Evolutionary conservation across 1,140 invertebrate species (phyloP), one percentile per base, ranked within the genome.

Genomic region (Polyergus mexicanus): DNA sequence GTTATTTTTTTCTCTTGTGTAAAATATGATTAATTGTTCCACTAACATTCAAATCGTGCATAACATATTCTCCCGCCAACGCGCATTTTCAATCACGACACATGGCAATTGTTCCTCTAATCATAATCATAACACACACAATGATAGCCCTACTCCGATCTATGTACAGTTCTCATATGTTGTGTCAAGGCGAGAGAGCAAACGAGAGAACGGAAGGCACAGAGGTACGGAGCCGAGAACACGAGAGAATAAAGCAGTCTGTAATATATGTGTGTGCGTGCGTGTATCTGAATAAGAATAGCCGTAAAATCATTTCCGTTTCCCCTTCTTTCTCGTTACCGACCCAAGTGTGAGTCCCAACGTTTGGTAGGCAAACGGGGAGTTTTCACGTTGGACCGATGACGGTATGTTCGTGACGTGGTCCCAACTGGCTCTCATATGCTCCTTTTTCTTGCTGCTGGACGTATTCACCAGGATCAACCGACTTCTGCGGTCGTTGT

Each of bases 251-350:
- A 74, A 66, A 66, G 56, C 41, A 76, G 25, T 41, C 16, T 22
- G 19, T 66, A n/a, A 28, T 22, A 28, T 22, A 1, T 47, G 41
- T 25, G 13, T 19, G 8, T 19, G n/a, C 41, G 11, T 35, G 5
- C 25, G 28, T 54, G n/a, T 2, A n/a, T n/a, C 16, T n/a, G 11
- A 47, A 74, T 78, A 69, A 87, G 88, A 90, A 86, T 87, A 86
- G 58, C 66, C 56, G 60, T 89, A 84, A 86, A 41, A 77, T 85
- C 44, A 76, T 90, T 90, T 90, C 89, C 89, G 85, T 84, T 85
- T 68, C 88, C 89, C 89, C 88, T 89, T 32, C 89, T 25, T 19
- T 76, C 88, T 44, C 3, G 13, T 0, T 25, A 1, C 8, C 58
- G 66, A 77, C 58, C 63, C n/a, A n/a, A n/a, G 86, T 86, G 66